A percentile compares a stretch with the other conserved stretches of the same genome.
phyloP scores from a whole-genome alignment of 2,797 vertebrate species.

The Thunnus albacares region DNA sequence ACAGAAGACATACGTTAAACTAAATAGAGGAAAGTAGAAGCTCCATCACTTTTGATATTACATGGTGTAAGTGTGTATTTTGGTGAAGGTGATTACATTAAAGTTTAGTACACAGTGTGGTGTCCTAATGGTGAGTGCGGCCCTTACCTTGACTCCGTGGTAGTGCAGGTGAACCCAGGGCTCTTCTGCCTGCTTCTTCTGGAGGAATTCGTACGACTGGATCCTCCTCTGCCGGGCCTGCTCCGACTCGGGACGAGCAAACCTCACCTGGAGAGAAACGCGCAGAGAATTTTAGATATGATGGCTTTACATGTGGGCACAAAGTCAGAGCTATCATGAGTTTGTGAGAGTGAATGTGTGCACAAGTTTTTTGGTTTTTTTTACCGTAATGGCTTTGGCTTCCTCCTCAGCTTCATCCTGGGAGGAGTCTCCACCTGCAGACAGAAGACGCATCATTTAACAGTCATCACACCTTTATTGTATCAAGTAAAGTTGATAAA shows the following conservation, averaged over 20 bases:
- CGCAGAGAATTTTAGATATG: neutral
- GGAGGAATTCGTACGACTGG: slow-evolving; percentile 97
- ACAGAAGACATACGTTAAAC: neutral
- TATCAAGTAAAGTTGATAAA: neutral
- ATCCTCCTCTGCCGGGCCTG: slow-evolving; percentile 95
- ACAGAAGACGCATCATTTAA: slow-evolving; percentile 13
- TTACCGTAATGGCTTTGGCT: slow-evolving; percentile 96
- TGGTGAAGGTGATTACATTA: too few relatives aligned
- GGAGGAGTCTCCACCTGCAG: slow-evolving; percentile 96
- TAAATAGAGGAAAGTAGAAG: neutral
- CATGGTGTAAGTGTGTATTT: neutral
- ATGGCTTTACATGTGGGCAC: neutral
- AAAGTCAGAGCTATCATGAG: neutral
- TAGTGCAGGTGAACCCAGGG: slow-evolving; percentile 96
- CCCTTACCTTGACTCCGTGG: slow-evolving; percentile 88
- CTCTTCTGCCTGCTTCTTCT: slow-evolving; percentile 98
- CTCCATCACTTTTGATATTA: neutral
- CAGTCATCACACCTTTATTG: neutral
- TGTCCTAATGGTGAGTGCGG: too few relatives aligned
- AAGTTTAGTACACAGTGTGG: neutral
- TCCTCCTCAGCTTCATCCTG: slow-evolving; percentile 98
- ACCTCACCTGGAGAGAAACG: slow-evolving; percentile 88
- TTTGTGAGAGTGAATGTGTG: neutral
- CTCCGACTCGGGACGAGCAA: slow-evolving; percentile 95
- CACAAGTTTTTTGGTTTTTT: slow-evolving; percentile 4